Evolutionary conservation across 2,113 vertebrate species (phyloP).

Genomic region (Lepisosteus oculatus): DNA sequence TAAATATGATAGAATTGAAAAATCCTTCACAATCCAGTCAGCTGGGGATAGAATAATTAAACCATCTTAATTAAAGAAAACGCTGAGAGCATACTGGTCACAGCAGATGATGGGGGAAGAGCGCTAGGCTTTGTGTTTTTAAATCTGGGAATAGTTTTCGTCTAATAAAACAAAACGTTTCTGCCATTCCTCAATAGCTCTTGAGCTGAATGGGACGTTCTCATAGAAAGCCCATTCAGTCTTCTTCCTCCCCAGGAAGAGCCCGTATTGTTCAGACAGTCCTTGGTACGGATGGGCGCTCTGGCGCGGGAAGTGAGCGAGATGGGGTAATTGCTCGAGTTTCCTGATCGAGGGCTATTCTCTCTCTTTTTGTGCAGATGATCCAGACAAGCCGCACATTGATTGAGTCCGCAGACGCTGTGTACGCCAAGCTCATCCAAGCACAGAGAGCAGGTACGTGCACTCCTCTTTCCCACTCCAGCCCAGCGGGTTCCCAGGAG

Average conservation of each 20-base stretch:
- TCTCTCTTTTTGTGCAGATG: conserved; percentile 63
- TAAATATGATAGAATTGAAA: too few species aligned
- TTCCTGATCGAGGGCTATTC: conserved; percentile 22
- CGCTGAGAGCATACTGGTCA: not conserved
- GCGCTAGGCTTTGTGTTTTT: not conserved
- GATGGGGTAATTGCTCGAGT: not conserved
- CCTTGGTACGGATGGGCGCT: not conserved
- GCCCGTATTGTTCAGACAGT: conserved; percentile 4
- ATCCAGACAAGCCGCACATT: conserved; percentile 87
- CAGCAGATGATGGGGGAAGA: not conserved
- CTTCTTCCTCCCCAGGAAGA: not conserved
- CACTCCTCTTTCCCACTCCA: too few species aligned
- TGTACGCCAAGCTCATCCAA: conserved; percentile 82
- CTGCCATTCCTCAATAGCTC: not conserved
- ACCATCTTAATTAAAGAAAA: too few species aligned
- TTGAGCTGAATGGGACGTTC: not conserved
- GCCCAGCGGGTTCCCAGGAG: too few species aligned
- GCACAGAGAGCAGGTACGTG: conserved; percentile 79
- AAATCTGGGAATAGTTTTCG: too few species aligned
- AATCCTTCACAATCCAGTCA: too few species aligned
- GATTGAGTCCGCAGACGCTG: conserved; percentile 81
- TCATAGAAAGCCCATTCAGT: not conserved
- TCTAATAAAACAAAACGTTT: not conserved
- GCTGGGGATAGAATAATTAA: too few species aligned
- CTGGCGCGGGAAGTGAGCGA: conserved; percentile 4